Evolutionary conservation across 2,113 vertebrate genomes (phyloP), one percentile per base, ranked within the genome.

Genomic region (Galbula dea): DNA sequence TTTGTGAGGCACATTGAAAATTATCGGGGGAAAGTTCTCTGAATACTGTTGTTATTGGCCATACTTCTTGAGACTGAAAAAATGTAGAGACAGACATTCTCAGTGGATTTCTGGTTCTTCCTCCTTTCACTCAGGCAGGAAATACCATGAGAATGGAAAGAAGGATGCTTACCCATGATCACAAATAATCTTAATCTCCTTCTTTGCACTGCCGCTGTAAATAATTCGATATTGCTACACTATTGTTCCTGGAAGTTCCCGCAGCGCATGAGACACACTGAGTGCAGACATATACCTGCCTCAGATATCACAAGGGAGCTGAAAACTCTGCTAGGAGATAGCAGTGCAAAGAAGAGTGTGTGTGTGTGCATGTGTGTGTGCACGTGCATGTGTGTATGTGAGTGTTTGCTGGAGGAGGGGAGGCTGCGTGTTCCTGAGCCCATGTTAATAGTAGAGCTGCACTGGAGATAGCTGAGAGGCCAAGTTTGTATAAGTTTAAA

Each of bases 51-150:
- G 61, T 95, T 94, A 96, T 95, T 96, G 95, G 94, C 93, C 59
- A 96, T 93, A 93, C 43, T 95, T 88, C 81, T 95, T 14, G 59
- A 88, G 87, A 92, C 87, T 61, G 78, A 85, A 95, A 95, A 91
- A 91, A 63, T 32, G 16, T 20, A 74, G 82, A 94, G 82, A 52
- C 91, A 95, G 93, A 92, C 72, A 57, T 94, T 96, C 94, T 95
- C 95, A 93, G 91, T 96, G 91, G 94, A 93, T 95, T 95, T 96
- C 95, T 96, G 89, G 82, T 96, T 95, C 94, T 95, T 96, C 94
- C 94, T 95, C 72, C 93, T 95, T 95, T 95, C 85, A 72, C 82
- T 94, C 6, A 3, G 85, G 89, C 89, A 94, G 94, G 96, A 96
- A 94, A 96, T 95, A 95, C 72, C 94, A 96, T 93, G 93, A 96